These are phyloP conservation scores for Megaceryle torquata DNA, from an alignment of 2,113 vertebrate species.

Conservation along the genomic window DNA sequence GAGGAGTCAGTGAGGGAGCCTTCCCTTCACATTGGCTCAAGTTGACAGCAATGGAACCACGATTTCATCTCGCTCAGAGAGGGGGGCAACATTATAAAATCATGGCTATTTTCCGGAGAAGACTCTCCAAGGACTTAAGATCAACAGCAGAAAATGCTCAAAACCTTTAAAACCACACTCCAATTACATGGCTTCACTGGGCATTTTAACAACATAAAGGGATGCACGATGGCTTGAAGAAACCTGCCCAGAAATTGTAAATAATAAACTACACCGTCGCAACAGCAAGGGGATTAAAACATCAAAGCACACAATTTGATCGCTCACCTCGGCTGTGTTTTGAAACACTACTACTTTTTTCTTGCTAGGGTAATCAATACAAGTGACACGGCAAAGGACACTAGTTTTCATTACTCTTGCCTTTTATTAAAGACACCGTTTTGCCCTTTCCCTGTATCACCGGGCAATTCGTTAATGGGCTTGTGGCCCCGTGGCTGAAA, in stretches of 20 bases:
- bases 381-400: background rate
- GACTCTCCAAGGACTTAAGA: background rate
- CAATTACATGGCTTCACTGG: background rate
- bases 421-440: fast-evolving
- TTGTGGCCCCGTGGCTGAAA: background rate
- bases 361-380: background rate
- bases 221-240: background rate
- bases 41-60: background rate
- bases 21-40: background rate
- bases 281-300: background rate
- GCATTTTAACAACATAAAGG: background rate
- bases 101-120: background rate
- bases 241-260: background rate
- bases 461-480: background rate
- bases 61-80: background rate
- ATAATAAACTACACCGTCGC: background rate
- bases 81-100: background rate
- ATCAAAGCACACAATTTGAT: background rate
- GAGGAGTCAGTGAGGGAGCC: background rate
- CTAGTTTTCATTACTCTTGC: background rate
- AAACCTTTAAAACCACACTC: background rate
- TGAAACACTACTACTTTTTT: background rate
- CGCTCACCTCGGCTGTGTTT: background rate
- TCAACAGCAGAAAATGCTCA: background rate
- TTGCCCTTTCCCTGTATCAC: background rate